Evolutionary conservation across 2,113 vertebrate species (phyloP).

Genomic region (Macroglossus sobrinus): DNA sequence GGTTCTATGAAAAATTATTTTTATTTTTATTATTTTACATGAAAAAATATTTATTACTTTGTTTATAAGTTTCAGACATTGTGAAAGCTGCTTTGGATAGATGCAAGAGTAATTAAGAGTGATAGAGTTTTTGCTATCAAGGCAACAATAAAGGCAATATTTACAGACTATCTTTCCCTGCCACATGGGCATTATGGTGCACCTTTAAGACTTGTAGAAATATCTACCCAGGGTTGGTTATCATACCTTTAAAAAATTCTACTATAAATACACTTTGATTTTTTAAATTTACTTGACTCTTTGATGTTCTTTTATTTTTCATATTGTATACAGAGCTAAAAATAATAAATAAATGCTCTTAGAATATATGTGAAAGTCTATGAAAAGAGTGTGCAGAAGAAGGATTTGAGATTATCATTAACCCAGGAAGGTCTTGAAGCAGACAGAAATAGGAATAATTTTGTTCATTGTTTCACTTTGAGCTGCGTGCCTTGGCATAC

Average conservation of each 20-base stretch:
- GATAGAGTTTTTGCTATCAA: not conserved
- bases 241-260: not conserved
- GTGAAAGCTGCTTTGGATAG: not conserved
- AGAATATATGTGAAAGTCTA: not conserved
- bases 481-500: not conserved
- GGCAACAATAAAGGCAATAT: not conserved
- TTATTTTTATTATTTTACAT: too few relatives aligned
- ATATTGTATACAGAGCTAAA: not conserved
- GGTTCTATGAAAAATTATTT: not conserved
- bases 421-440: not conserved
- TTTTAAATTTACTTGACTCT: not conserved
- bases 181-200: accelerated
- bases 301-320: not conserved
- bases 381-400: not conserved
- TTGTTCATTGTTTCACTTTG: not conserved
- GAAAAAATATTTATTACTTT: not conserved
- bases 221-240: not conserved
- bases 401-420: not conserved
- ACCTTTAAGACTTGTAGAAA: not conserved
- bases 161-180: not conserved
- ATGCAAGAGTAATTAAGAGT: not conserved
- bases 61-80: not conserved
- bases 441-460: not conserved
- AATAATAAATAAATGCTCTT: not conserved
- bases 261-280: not conserved